phyloP scores from a whole-genome alignment of 2,797 vertebrate genomes.

The Epinephelus coioides region DNA sequence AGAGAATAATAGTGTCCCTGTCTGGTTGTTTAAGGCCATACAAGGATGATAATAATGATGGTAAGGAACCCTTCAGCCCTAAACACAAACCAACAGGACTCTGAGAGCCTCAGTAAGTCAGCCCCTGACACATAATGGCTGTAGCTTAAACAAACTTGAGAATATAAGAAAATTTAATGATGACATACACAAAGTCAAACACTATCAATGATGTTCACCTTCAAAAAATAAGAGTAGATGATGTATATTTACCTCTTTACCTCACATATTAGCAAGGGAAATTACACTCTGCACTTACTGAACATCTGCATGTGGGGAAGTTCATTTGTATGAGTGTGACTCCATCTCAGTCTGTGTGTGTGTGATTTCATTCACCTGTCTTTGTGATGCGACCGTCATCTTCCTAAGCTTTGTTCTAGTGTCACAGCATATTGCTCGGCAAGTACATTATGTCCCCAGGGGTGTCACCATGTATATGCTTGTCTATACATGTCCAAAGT shows the following conservation, averaged over 20 bases:
- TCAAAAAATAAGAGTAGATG: no score
- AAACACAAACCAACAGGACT: conserved; percentile 25
- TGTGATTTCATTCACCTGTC: conserved; percentile 25
- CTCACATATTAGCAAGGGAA: not conserved
- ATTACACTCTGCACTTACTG: not conserved
- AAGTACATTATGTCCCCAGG: conserved; percentile 61
- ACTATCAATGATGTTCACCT: not conserved
- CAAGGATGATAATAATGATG: conserved; percentile 10
- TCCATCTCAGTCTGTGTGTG: conserved; percentile 3
- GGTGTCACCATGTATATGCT: conserved; percentile 63
- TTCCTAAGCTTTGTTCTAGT: conserved; percentile 60
- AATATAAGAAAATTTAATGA: not conserved
- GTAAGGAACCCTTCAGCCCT: not conserved
- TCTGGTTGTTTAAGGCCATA: conserved; percentile 15
- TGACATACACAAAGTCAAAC: not conserved
- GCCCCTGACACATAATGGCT: not conserved
- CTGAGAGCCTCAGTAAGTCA: conserved; percentile 14
- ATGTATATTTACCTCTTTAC: not conserved
- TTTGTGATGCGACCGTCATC: conserved; percentile 40
- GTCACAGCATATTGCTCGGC: conserved; percentile 63
- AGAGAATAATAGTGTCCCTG: not conserved
- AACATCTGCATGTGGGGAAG: not conserved
- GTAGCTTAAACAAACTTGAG: conserved; percentile 5
- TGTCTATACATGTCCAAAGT: conserved; percentile 72
- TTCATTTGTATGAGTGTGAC: conserved; percentile 10